Conservation (phyloP, 2,113 vertebrate species). For the Myiagra hebetior region DNA sequence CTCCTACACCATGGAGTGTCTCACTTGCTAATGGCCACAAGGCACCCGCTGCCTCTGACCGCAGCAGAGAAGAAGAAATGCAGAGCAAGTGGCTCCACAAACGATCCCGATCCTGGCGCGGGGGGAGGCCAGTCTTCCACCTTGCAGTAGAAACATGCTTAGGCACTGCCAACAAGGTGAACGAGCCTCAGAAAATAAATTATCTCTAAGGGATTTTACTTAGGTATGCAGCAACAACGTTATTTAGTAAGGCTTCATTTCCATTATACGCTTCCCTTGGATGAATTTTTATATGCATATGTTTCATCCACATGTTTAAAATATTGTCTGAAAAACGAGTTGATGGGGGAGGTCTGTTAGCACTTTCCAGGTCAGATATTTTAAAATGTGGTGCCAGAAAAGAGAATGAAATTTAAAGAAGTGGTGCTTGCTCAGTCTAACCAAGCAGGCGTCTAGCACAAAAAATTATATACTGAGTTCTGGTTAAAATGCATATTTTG, state of each 20-base stretch:
- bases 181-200: neutral
- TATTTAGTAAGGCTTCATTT: neutral
- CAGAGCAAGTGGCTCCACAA: neutral
- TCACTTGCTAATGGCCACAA: neutral
- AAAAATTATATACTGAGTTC: neutral
- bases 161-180: neutral
- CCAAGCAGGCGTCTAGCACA: neutral
- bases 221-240: neutral
- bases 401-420: neutral
- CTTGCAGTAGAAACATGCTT: neutral
- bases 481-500: neutral
- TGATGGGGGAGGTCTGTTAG: neutral
- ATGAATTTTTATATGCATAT: neutral
- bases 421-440: neutral
- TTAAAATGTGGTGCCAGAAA: neutral
- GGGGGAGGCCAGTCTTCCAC: neutral
- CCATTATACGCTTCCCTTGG: neutral
- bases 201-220: neutral
- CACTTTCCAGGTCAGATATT: neutral
- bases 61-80: neutral
- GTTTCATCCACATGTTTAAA: neutral
- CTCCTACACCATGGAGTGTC: neutral
- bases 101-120: fast-evolving
- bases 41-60: neutral
- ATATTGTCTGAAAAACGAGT: neutral